Evolutionary conservation across 2,113 vertebrate species (phyloP).

Genomic region (Salvelinus alpinus): DNA sequence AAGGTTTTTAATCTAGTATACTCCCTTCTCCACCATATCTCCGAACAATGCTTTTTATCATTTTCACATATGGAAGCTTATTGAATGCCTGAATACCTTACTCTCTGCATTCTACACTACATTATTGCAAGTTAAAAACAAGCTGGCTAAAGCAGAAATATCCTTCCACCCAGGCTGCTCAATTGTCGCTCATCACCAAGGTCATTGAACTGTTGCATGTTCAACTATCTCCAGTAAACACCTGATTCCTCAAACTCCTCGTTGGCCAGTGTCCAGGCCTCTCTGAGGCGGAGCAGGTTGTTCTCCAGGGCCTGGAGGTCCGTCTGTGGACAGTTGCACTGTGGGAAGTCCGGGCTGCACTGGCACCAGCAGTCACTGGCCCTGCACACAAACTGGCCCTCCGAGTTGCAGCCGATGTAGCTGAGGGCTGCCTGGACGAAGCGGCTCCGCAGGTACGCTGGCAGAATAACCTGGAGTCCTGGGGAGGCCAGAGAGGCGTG

Average conservation of each 20-base stretch:
- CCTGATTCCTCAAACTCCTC: slow-evolving; percentile 88
- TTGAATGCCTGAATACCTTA: background rate
- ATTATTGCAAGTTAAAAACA: background rate
- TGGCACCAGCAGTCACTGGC: slow-evolving; percentile 90
- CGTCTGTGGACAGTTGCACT: slow-evolving; percentile 89
- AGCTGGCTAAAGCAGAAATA: slow-evolving; percentile 65
- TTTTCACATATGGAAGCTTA: background rate
- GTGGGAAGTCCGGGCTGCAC: slow-evolving; percentile 81
- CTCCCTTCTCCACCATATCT: too few species aligned
- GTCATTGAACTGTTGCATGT: too few species aligned
- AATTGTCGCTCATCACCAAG: too few species aligned
- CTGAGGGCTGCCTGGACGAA: slow-evolving; percentile 90
- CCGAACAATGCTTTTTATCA: background rate
- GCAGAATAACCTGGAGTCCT: slow-evolving; percentile 94
- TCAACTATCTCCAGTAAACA: too few species aligned
- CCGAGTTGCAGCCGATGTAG: slow-evolving; percentile 91
- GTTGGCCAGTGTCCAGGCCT: slow-evolving; percentile 80
- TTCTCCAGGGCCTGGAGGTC: slow-evolving; percentile 87
- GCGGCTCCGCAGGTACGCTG: slow-evolving; percentile 81
- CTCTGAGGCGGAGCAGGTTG: slow-evolving; percentile 80
- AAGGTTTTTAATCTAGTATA: background rate
- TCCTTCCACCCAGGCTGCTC: too few species aligned
- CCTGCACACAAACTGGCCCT: slow-evolving; percentile 87
- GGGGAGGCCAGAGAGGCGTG: background rate
- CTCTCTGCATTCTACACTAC: background rate